phyloP scores from a whole-genome alignment of 2,797 vertebrate species.

The Naso thynnoides region DNA sequence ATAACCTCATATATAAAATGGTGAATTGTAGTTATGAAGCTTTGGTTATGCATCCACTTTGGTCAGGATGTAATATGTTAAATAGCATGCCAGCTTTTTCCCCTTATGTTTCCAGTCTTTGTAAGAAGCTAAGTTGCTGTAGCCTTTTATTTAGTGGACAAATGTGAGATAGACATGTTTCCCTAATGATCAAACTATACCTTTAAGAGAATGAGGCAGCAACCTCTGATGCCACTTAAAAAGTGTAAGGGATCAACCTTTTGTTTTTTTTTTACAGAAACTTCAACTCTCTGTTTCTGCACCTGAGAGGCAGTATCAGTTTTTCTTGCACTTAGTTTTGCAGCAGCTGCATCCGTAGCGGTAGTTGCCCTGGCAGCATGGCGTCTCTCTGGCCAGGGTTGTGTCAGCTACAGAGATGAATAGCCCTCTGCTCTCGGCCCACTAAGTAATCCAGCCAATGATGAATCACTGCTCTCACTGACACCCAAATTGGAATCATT shows the following conservation, averaged over 20 bases:
- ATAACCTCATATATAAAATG: not conserved
- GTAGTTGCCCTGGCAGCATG: constrained; percentile 46
- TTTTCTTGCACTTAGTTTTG: constrained; percentile 25
- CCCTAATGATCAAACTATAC: not conserved
- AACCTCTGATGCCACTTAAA: not conserved
- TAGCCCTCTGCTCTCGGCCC: constrained; percentile 80
- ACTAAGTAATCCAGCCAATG: constrained; percentile 84
- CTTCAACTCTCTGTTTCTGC: not conserved
- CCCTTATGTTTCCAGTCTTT: not conserved
- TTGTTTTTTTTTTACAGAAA: not conserved
- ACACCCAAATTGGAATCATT: constrained; percentile 83
- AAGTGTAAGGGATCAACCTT: not conserved
- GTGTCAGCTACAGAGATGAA: constrained; percentile 83
- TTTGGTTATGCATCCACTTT: not conserved
- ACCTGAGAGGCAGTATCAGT: constrained; percentile 2
- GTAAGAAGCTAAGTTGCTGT: not conserved
- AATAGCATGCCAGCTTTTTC: not conserved
- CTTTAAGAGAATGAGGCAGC: not conserved
- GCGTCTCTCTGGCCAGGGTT: constrained; percentile 73
- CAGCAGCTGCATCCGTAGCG: constrained; percentile 31
- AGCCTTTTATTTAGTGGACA: not conserved
- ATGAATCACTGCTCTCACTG: constrained; percentile 83
- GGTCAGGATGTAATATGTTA: not conserved
- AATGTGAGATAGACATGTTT: not conserved
- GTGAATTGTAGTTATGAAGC: not conserved